Base-by-base conservation (phyloP, 1,140 invertebrate species). In the Neodiprion virginianus region DNA sequence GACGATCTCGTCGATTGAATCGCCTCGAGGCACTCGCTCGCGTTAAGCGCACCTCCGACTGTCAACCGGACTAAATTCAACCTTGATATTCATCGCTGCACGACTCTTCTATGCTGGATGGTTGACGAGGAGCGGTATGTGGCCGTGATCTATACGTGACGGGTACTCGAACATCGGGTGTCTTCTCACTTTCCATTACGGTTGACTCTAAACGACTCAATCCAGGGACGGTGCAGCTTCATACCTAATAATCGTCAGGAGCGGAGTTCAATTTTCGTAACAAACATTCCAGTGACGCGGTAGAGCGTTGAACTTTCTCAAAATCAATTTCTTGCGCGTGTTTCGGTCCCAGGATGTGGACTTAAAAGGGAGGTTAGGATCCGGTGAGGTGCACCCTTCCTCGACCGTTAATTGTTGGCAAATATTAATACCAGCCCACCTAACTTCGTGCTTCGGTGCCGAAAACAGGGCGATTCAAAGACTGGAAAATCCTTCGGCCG, bases 371-470 rank as follows among this genome's bases (percentile, higher is more conserved):
- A 83, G 48, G 70, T 17, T 10, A 69, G 12, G 70, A 73, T 76
- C 12, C 67, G 17, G 67, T 3, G 14, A 47, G 40, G 53, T 61
- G 53, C 53, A 49, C 40, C 80, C 83, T 80, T 61, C 8, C 53
- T 61, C n/a, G n/a, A 61, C 53, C 80, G 82, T 81, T 88, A 88
- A 89, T 89, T 88, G 86, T 88, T 86, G 83, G 86, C 86, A 89
- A 89, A 89, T 89, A 88, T 87, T 88, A 88, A 89, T 88, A 87
- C 88, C 82, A 40, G 28, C 28, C 28, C 84, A 83, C 77, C 82
- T 40, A 40, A 40, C 28, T 40, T 1, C 5, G 28, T 40, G 28
- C 28, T 40, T 40, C 28, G 28, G 28, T 40, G 28, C 28, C 28
- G 28, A 78, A 78, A 75, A 79, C 78, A 75, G 74, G 69, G 67